Evolutionary conservation across 2,888 invertebrate genomes (phyloP), one percentile per base, ranked within the genome.

Genomic region (Cheilosia impressa): DNA sequence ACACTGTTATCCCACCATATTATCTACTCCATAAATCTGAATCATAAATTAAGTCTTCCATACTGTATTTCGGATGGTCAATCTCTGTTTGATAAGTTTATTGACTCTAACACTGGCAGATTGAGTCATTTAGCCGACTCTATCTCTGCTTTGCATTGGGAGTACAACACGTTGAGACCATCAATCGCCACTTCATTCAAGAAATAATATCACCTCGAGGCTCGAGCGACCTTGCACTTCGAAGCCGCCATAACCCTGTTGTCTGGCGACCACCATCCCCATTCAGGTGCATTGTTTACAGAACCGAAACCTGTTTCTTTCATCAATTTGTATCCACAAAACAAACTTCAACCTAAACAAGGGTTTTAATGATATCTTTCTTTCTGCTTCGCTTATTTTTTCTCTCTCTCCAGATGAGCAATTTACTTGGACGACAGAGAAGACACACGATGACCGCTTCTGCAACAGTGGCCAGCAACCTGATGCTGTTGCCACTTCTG

Each of bases 141-240:
- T 60, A 10, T 19, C 24, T 38, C 31, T 41, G 17, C 4, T 45
- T 52, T 17, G 24, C 45, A 58, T 10, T 22, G 43, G 17, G 10
- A 58, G 31, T 22, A 2, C 38, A 47, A 57, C 31, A 52, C 52
- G 19, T 65, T 43, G 38, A 15, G 38, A 34, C 38, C 41, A 77
- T 69, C 24, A 68, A 66, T 73, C 62, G 63, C 7, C 47, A 71
- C 75, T 66, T 71, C 84, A 84, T 84, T 84, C 66, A 79, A 71
- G 47, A 76, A 71, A 79, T 31, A 41, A 13, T 38, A 45, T 31
- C 53, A 50, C 34, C 57, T 63, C 45, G 45, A 73, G 68, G 45
- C 57, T 68, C 45, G 38, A 73, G 63, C 52, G 78, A n/a, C 83
- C 83, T 83, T 83, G 83, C 73, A 78, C 83, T 68, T 78, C 72